These are phyloP conservation scores for Channa argus DNA, from an alignment of 2,113 vertebrate species.

Conservation along the genomic window DNA sequence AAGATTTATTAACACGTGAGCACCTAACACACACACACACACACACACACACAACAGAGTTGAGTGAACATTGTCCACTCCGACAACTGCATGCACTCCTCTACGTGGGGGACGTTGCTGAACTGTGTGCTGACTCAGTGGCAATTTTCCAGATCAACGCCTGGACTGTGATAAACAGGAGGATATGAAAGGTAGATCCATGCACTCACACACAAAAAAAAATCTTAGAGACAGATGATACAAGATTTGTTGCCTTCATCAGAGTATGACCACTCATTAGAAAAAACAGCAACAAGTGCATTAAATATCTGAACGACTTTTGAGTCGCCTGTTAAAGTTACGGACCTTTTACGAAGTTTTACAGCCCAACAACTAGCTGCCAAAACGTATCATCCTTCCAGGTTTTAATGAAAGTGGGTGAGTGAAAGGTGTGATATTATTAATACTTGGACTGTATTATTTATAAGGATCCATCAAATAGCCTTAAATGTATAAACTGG, in stretches of 20 bases:
- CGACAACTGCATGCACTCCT: constrained; percentile 11
- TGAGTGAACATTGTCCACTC: background rate
- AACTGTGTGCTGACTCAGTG: constrained; percentile 41
- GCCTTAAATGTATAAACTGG: background rate
- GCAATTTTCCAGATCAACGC: constrained; percentile 50
- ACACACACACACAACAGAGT: background rate
- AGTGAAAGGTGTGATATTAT: constrained; percentile 12
- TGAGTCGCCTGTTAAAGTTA: constrained; percentile 1
- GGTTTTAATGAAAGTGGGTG: background rate
- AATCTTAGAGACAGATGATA: constrained; percentile 18
- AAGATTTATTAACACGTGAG: constrained; percentile 18
- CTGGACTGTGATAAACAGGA: constrained; percentile 36
- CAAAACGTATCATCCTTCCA: constrained; percentile 3
- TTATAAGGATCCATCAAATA: constrained; percentile 5
- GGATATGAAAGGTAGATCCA: constrained; percentile 7
- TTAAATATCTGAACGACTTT: constrained; percentile 11
- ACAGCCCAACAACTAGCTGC: background rate
- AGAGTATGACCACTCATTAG: background rate
- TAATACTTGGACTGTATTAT: constrained; percentile 1
- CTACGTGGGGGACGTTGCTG: background rate
- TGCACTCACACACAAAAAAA: background rate
- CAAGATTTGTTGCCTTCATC: constrained; percentile 8
- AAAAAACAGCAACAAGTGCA: background rate
- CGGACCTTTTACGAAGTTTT: background rate
- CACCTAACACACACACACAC: background rate